These are phyloP conservation scores for Panulirus ornatus DNA, from an alignment of 1,140 invertebrate species.

Conservation along the genomic window DNA sequence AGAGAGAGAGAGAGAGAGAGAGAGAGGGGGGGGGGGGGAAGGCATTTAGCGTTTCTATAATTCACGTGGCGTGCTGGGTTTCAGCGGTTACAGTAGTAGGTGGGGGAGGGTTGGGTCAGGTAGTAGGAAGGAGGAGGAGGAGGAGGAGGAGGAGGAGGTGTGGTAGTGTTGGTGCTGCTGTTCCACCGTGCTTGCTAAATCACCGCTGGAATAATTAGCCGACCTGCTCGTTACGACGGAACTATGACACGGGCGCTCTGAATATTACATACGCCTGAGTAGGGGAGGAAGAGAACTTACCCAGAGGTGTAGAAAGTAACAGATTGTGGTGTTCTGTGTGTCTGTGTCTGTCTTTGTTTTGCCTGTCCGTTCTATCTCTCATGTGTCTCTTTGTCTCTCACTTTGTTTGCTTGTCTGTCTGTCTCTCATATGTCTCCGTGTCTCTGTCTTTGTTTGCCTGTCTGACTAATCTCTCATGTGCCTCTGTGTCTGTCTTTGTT, in stretches of 20 bases:
- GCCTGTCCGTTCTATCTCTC: slow-evolving; percentile 7
- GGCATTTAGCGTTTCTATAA: too few relatives aligned
- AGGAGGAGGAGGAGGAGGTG: too few relatives aligned
- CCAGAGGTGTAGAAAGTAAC: too few relatives aligned
- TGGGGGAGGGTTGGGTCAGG: neutral
- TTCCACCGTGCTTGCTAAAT: too few relatives aligned
- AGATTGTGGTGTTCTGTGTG: too few relatives aligned
- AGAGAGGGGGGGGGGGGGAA: neutral
- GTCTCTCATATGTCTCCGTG: neutral
- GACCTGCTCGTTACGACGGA: too few relatives aligned
- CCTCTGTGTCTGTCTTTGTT: neutral
- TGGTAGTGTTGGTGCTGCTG: neutral
- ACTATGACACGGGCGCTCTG: too few relatives aligned
- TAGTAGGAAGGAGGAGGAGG: too few relatives aligned
- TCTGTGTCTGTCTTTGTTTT: too few relatives aligned
- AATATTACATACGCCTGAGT: too few relatives aligned
- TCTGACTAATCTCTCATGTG: neutral
- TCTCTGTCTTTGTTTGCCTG: neutral
- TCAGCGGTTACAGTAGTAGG: neutral
- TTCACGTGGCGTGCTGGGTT: neutral
- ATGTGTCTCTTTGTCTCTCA: neutral
- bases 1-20: neutral
- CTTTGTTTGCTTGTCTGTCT: neutral
- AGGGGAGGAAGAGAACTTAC: too few relatives aligned
- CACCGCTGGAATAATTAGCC: too few relatives aligned